These are phyloP conservation scores for Platalea minor DNA, from an alignment of 2,797 vertebrate genomes.

Conservation along the genomic window DNA sequence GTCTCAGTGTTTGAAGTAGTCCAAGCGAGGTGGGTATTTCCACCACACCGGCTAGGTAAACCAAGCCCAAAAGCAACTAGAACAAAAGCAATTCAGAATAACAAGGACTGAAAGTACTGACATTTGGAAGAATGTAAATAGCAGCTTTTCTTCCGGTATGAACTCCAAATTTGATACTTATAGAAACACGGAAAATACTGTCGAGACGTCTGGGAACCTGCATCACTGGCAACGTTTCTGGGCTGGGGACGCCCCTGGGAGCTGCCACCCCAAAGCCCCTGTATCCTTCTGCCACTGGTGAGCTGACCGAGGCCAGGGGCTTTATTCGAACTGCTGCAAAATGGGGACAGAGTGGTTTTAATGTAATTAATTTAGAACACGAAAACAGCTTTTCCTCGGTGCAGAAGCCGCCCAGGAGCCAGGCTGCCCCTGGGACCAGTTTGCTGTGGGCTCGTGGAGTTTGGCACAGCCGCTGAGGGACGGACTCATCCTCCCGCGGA, in stretches of 20 bases:
- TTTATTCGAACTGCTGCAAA: not conserved
- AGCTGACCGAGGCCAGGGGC: not conserved
- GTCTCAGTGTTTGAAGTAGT: not conserved
- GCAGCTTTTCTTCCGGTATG: not conserved
- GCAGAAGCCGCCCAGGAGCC: not conserved
- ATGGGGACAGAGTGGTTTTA: not conserved
- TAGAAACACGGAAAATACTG: not conserved
- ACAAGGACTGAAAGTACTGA: not conserved
- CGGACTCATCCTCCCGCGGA: fast-evolving
- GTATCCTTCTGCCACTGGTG: not conserved
- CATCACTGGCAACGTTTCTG: not conserved
- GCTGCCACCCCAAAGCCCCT: not conserved
- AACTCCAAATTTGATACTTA: not conserved
- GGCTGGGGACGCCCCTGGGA: not conserved
- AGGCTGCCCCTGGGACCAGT: not conserved
- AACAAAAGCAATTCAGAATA: not conserved
- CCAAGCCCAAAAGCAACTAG: not conserved
- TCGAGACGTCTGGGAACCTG: fast-evolving
- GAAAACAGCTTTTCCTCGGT: not conserved
- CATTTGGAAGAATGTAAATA: not conserved
- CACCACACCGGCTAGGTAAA: not conserved
- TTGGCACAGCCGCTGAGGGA: not conserved
- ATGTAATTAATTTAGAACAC: not conserved
- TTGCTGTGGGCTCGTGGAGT: not conserved
- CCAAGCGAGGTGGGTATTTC: not conserved